Evolutionary conservation across 2,888 invertebrate species (phyloP).

Genomic region (Drosophila multiciliata): DNA sequence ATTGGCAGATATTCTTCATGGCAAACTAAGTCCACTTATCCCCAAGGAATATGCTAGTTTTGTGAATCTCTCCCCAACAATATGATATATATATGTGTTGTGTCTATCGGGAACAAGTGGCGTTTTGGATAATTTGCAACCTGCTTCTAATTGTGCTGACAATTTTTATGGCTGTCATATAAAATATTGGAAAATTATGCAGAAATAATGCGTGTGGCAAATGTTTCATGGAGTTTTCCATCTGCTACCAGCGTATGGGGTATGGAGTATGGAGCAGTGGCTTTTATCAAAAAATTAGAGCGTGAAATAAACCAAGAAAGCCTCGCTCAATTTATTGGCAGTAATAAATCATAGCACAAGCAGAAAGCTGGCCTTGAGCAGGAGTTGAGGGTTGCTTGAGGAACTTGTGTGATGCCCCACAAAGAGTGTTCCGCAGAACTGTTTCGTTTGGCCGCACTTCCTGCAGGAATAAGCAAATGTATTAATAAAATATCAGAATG

Average conservation of each 20-base stretch:
- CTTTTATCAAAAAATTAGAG: slow-evolving; percentile 76
- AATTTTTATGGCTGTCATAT: slow-evolving; percentile 69
- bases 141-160: slow-evolving; percentile 76
- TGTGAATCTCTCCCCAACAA: not conserved
- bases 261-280: slow-evolving; percentile 12
- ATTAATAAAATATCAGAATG: slow-evolving; percentile 48
- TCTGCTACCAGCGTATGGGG: slow-evolving; percentile 53
- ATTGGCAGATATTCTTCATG: not conserved
- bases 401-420: not conserved
- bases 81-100: slow-evolving; percentile 17
- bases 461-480: slow-evolving; percentile 27
- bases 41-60: not conserved
- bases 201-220: slow-evolving; percentile 65
- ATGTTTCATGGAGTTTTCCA: slow-evolving; percentile 49
- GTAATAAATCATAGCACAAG: slow-evolving; percentile 65
- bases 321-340: slow-evolving; percentile 62
- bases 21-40: not conserved
- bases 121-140: slow-evolving; percentile 54
- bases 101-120: slow-evolving; percentile 36
- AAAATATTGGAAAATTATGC: slow-evolving; percentile 73
- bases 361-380: slow-evolving; percentile 39
- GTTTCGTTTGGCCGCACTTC: slow-evolving; percentile 14
- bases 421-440: not conserved
- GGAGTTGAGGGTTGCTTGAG: slow-evolving; percentile 6
- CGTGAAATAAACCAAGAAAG: slow-evolving; percentile 66